phyloP scores from a whole-genome alignment of 92 coral and sea anemone species.

The Zoanthus gigantus region DNA sequence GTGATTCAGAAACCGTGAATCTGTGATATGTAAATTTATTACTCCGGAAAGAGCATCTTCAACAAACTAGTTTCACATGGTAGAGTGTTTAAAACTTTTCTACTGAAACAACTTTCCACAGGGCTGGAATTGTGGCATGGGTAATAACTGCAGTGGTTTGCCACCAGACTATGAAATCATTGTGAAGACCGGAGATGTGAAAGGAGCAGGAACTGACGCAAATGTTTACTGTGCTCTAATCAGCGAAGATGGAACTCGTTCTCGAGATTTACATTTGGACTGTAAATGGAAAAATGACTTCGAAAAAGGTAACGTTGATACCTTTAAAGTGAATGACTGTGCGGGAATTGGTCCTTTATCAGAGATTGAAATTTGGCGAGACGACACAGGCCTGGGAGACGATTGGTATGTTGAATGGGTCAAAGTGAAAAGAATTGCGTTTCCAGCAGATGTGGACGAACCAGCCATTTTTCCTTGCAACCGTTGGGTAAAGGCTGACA shows the following conservation, averaged over 20 bases:
- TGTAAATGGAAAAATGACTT: conserved; percentile 98
- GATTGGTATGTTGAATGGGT: conserved; percentile 98
- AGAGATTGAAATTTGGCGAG: conserved; percentile 94
- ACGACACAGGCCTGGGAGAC: conserved; percentile 88
- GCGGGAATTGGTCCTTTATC: conserved; percentile 80
- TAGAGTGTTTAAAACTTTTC: background rate
- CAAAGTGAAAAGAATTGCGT: conserved; percentile 70
- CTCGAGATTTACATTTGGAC: conserved; percentile 84
- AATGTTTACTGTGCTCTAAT: conserved; percentile 87
- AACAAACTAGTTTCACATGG: background rate
- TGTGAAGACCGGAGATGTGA: conserved; percentile 98
- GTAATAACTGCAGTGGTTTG: conserved; percentile 82
- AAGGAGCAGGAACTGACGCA: conserved; percentile 98
- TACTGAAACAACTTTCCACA: conserved; percentile 1
- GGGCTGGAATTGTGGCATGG: conserved; percentile 66
- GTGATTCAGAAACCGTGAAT: background rate
- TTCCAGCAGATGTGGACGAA: conserved; percentile 55
- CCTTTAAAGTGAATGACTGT: conserved; percentile 82
- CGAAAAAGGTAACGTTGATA: conserved; percentile 95
- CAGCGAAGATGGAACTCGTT: conserved; percentile 80
- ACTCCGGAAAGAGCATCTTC: background rate
- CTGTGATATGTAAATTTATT: background rate
- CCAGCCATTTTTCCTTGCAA: conserved; percentile 87
- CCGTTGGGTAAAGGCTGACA: conserved; percentile 93
- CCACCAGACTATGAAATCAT: conserved; percentile 94